Evolutionary conservation across 2,888 invertebrate genomes (phyloP).

Genomic region (Lamellibrachia satsuma): DNA sequence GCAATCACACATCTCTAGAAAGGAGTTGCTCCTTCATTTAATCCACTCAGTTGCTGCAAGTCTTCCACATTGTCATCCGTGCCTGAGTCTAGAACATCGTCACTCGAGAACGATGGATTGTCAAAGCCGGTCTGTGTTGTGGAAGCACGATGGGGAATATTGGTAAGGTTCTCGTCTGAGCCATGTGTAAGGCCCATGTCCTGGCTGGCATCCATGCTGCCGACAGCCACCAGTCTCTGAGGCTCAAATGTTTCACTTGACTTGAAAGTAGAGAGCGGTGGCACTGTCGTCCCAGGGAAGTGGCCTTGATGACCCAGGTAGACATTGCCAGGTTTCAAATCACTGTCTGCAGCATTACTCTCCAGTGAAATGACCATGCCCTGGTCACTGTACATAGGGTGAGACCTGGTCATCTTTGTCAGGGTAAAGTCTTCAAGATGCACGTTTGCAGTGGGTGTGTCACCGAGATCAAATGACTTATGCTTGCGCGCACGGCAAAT

Average conservation of each 20-base stretch:
- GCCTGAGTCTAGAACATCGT: background rate
- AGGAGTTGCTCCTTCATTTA: background rate
- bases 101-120: background rate
- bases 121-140: background rate
- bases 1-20: background rate
- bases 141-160: background rate
- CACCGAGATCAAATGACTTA: constrained; percentile 49
- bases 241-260: background rate
- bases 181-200: background rate
- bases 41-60: background rate
- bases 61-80: background rate
- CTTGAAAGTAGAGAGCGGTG: background rate
- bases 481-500: constrained; percentile 47
- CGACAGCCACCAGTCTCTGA: background rate
- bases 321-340: background rate
- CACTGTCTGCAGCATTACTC: background rate
- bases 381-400: constrained; percentile 45
- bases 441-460: constrained; percentile 46
- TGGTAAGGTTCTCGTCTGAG: background rate
- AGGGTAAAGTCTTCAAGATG: constrained; percentile 52
- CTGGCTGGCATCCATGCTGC: background rate
- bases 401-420: constrained; percentile 50
- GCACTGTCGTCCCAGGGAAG: background rate
- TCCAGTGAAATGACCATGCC: constrained; percentile 24
- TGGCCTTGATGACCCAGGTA: background rate